phyloP scores from a whole-genome alignment of 2,888 invertebrate genomes.

The Dorcus hopei region DNA sequence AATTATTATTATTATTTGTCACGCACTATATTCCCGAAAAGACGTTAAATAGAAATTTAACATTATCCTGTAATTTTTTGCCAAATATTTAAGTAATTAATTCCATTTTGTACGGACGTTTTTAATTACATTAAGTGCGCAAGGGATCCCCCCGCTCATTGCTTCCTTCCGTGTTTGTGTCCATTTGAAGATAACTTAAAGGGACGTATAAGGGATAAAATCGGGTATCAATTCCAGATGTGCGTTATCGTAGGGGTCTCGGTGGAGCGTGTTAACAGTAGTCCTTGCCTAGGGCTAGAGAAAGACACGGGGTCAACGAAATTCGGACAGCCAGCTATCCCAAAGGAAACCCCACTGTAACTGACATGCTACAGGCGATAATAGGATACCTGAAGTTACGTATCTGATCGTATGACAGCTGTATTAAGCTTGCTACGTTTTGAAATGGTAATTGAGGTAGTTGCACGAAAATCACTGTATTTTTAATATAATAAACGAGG shows the following conservation, averaged over 20 bases:
- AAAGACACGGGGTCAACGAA: conserved; percentile 22
- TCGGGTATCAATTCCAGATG: conserved; percentile 22
- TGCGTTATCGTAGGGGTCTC: conserved; percentile 23
- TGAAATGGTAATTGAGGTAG: no score
- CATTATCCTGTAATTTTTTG: no score
- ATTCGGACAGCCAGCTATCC: conserved; percentile 4
- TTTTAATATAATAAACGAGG: no score
- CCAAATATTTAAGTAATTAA: no score
- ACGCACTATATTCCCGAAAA: no score
- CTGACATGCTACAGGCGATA: neutral
- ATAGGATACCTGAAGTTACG: neutral
- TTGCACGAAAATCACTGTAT: no score
- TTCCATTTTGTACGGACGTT: no score
- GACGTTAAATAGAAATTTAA: no score
- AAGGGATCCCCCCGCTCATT: neutral
- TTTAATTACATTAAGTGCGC: no score
- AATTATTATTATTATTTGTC: no score
- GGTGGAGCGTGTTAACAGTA: conserved; percentile 22
- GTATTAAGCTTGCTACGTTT: neutral
- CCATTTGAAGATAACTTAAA: conserved; percentile 19
- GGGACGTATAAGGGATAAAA: conserved; percentile 18
- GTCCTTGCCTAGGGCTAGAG: conserved; percentile 21
- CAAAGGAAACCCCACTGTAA: neutral
- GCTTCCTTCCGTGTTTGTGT: neutral
- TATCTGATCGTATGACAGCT: neutral